Percentiles rank a stretch among this genome's conserved stretches.
Evolutionary conservation across 2,888 invertebrate genomes (phyloP).

Genomic region (Brachyopa scutellaris): DNA sequence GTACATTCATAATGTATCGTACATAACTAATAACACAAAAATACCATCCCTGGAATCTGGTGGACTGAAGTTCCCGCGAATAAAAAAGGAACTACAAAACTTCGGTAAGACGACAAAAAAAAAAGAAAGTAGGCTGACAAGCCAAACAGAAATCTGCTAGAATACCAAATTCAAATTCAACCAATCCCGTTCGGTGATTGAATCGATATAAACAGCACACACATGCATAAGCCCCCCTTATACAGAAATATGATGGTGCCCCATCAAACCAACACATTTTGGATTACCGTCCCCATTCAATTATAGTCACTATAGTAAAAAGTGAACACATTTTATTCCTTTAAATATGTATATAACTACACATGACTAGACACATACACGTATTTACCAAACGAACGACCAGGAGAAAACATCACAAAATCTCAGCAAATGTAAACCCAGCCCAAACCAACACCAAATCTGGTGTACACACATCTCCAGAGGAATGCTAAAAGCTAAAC

Average conservation of each 20-base stretch:
- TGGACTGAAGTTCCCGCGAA: not conserved
- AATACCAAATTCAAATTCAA: constrained; percentile 40
- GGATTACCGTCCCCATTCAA: constrained; percentile 5
- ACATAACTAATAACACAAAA: not conserved
- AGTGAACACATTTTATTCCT: too few species aligned
- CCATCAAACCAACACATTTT: not conserved
- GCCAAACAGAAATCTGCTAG: constrained; percentile 41
- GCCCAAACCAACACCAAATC: constrained; percentile 27
- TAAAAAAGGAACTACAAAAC: constrained; percentile 8
- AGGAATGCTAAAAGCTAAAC: constrained; percentile 34
- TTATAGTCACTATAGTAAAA: too few species aligned
- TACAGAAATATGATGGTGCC: too few species aligned
- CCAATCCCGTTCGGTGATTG: constrained; percentile 50
- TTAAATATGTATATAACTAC: too few species aligned
- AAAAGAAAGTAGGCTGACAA: constrained; percentile 55
- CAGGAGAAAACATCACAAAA: not conserved
- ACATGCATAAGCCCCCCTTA: not conserved
- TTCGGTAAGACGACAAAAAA: constrained; percentile 8
- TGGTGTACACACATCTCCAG: constrained; percentile 33
- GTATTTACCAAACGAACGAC: constrained; percentile 4
- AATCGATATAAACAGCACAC: not conserved
- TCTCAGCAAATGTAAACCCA: constrained; percentile 36
- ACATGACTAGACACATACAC: too few species aligned
- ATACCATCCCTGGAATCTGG: constrained; percentile 22
- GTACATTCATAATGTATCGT: too few species aligned